Conservation (phyloP, 2,888 invertebrate species). For the Perizoma flavofasciatum region DNA sequence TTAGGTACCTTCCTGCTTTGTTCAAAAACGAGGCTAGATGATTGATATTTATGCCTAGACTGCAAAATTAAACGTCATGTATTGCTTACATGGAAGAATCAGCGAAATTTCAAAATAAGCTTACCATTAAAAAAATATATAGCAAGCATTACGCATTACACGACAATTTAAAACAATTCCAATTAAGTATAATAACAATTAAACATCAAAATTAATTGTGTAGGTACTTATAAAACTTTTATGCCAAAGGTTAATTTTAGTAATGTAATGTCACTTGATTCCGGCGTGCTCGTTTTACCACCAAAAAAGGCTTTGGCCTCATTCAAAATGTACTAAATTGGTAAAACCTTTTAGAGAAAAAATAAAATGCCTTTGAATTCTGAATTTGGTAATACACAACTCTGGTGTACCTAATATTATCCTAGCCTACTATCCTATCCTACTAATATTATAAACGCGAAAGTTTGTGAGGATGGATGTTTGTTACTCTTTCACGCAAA, state of each 20-base stretch:
- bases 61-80: too few relatives aligned
- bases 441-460: too few relatives aligned
- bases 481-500: too few relatives aligned
- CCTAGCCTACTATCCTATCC: too few relatives aligned
- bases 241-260: conserved; percentile 27
- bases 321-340: conserved; percentile 14
- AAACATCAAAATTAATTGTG: conserved; percentile 20
- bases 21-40: too few relatives aligned
- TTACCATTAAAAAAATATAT: too few relatives aligned
- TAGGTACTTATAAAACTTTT: conserved; percentile 17
- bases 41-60: too few relatives aligned
- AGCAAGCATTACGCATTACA: not conserved
- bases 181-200: conserved; percentile 28
- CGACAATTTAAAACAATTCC: conserved; percentile 10
- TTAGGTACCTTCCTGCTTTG: too few relatives aligned
- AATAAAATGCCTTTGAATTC: conserved; percentile 4
- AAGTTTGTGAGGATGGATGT: too few relatives aligned
- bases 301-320: conserved; percentile 26
- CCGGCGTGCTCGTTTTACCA: conserved; percentile 9
- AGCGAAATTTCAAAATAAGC: too few relatives aligned
- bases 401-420: not conserved
- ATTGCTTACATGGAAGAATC: too few relatives aligned
- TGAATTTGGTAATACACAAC: conserved; percentile 1
- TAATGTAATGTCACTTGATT: conserved; percentile 17
- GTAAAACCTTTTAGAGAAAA: not conserved